phyloP scores from a whole-genome alignment of 2,113 vertebrate genomes.

The Spermophilus dauricus region DNA sequence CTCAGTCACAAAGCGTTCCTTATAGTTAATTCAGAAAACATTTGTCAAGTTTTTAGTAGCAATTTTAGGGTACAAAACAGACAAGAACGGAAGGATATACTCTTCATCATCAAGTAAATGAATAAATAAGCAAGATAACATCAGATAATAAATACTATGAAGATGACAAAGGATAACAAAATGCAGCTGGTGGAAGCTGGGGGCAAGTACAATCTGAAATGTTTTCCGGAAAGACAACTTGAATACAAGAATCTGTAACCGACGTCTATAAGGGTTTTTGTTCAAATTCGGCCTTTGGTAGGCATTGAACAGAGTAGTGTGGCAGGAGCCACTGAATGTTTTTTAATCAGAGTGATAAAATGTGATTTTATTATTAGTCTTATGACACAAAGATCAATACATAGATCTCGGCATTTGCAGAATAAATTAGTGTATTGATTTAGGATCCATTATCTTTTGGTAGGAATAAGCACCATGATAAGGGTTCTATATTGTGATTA shows the following conservation, averaged over 20 bases:
- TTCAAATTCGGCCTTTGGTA: not conserved
- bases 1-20: not conserved
- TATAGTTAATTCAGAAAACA: not conserved
- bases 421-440: constrained; percentile 13
- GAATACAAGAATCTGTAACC: not conserved
- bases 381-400: not conserved
- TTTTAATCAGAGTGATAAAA: constrained; percentile 7
- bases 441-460: not conserved
- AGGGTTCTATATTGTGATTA: not conserved
- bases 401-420: not conserved
- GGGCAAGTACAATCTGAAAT: not conserved
- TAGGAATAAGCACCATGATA: not conserved
- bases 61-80: not conserved
- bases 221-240: not conserved
- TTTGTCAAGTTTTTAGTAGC: not conserved
- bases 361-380: not conserved
- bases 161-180: not conserved
- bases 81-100: not conserved
- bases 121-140: not conserved
- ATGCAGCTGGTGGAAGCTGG: not conserved
- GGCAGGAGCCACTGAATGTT: not conserved
- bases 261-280: not conserved
- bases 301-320: not conserved
- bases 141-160: not conserved
- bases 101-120: not conserved